A percentile compares a stretch with the other conserved stretches of the same genome.
Evolutionary conservation across 2,797 vertebrate species (phyloP).

Genomic region (Rhinichthys osculus): DNA sequence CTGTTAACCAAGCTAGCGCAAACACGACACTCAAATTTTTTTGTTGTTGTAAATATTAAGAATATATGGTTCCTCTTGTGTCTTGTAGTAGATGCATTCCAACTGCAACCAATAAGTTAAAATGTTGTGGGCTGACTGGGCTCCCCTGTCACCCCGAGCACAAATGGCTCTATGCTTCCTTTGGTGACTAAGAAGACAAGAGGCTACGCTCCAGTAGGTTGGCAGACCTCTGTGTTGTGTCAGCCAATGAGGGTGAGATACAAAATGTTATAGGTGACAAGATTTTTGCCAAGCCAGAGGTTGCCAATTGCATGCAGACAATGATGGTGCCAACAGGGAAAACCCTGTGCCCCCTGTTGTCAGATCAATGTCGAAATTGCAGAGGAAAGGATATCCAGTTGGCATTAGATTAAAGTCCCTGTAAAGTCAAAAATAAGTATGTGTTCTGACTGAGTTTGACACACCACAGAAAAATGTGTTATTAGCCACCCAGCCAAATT

Average conservation of each 20-base stretch:
- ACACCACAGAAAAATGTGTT: too few species aligned
- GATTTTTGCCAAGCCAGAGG: constrained; percentile 31
- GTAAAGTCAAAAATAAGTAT: too few species aligned
- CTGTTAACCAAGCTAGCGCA: neutral
- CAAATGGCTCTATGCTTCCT: constrained; percentile 39
- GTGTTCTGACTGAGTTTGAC: too few species aligned
- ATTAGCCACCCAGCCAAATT: too few species aligned
- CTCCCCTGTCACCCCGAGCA: constrained; percentile 22
- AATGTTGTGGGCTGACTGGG: constrained; percentile 14
- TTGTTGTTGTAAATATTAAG: neutral
- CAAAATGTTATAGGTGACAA: constrained; percentile 48
- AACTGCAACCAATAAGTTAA: constrained; percentile 16
- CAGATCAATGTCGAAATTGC: constrained; percentile 27
- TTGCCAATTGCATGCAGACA: constrained; percentile 21
- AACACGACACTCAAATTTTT: neutral
- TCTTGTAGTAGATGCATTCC: constrained; percentile 1
- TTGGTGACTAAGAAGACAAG: constrained; percentile 30
- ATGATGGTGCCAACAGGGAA: constrained; percentile 26
- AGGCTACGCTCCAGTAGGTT: constrained; percentile 9
- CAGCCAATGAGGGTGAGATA: constrained; percentile 33
- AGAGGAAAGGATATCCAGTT: constrained; percentile 9
- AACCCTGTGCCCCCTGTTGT: neutral
- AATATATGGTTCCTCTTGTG: neutral
- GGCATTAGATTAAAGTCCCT: neutral
- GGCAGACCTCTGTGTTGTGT: constrained; percentile 44